Evolutionary conservation across 1,140 invertebrate genomes (phyloP).

Genomic region (Himalopsyche phryganea): DNA sequence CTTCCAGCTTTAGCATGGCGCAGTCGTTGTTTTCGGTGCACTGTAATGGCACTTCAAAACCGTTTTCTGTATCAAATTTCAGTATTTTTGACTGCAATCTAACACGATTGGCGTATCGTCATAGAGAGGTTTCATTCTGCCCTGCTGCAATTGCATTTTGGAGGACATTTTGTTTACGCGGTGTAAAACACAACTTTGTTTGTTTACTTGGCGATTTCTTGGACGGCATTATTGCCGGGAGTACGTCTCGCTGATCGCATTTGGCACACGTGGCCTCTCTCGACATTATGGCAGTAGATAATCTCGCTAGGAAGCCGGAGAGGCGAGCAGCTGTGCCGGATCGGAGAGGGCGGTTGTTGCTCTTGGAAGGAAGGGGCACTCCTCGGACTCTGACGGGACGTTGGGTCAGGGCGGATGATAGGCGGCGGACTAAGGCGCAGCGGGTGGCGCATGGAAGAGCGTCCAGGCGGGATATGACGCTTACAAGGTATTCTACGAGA

Average conservation of each 20-base stretch:
- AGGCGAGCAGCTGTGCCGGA: conserved; percentile 24
- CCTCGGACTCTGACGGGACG: conserved; percentile 58
- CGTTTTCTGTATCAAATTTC: no score
- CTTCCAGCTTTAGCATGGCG: no score
- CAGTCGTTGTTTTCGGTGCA: no score
- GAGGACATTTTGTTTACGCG: no score
- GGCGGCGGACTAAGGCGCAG: conserved; percentile 57
- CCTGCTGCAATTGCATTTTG: no score
- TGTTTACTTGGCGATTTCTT: no score
- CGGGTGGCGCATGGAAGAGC: conserved; percentile 57
- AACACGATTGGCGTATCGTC: no score
- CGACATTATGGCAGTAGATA: not conserved
- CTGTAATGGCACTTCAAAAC: no score
- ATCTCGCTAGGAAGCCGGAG: conserved; percentile 36
- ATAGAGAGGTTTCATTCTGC: no score
- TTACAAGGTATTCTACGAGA: conserved; percentile 69
- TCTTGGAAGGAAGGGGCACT: conserved; percentile 49
- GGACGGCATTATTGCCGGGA: not conserved
- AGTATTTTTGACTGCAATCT: no score
- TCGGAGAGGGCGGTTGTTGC: conserved; percentile 7
- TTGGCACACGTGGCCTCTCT: conserved; percentile 9
- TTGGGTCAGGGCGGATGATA: conserved; percentile 64
- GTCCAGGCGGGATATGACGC: conserved; percentile 64
- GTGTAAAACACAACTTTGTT: no score
- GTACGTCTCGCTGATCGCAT: conserved; percentile 11